These are phyloP conservation scores for Eclectus roratus DNA, from an alignment of 2,113 vertebrate species.

Conservation along the genomic window DNA sequence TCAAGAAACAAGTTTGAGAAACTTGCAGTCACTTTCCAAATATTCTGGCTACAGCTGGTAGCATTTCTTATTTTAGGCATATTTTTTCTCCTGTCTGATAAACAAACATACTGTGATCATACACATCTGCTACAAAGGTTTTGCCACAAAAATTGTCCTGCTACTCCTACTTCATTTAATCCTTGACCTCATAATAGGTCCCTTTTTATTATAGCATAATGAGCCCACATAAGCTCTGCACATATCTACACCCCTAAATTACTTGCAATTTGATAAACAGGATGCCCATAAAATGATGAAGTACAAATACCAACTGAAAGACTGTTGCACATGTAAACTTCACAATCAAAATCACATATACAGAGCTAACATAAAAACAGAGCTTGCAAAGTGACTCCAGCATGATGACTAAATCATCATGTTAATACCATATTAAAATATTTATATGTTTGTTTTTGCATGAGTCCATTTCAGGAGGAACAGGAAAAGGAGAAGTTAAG, in stretches of 20 bases:
- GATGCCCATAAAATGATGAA: background rate
- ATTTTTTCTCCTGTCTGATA: background rate
- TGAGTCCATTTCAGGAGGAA: background rate
- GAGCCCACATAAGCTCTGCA: background rate
- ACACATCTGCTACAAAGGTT: background rate
- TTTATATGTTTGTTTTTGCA: background rate
- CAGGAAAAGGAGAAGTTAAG: background rate
- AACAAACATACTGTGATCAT: background rate
- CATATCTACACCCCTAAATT: background rate
- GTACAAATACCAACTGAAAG: background rate
- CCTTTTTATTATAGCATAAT: background rate
- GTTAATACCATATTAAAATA: background rate
- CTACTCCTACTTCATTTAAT: background rate
- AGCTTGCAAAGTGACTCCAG: background rate
- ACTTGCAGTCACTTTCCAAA: background rate
- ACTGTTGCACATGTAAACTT: background rate
- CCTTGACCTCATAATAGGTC: background rate
- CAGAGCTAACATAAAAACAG: background rate
- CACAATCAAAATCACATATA: background rate
- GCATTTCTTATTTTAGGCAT: background rate
- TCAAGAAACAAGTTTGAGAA: background rate
- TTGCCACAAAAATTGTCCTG: background rate
- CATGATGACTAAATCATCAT: background rate
- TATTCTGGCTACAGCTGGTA: background rate
- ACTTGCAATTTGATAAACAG: background rate